These are phyloP conservation scores for Sialia sialis DNA, from an alignment of 2,113 vertebrate genomes.

Conservation along the genomic window DNA sequence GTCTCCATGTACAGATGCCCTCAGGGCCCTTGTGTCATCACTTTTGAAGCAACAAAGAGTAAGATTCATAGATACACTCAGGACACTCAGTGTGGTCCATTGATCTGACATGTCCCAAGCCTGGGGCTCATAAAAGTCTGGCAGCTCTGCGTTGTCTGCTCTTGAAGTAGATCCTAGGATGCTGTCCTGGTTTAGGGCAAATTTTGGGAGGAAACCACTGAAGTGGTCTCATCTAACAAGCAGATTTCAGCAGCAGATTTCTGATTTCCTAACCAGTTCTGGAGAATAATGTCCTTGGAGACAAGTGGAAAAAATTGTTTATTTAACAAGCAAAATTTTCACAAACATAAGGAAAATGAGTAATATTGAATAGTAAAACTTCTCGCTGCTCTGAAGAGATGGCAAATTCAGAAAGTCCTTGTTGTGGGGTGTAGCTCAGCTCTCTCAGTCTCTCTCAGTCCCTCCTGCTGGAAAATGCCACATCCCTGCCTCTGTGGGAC, in stretches of 20 bases:
- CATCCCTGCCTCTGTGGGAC: fast-evolving
- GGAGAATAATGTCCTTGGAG: background rate
- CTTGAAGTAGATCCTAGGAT: background rate
- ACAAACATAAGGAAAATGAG: background rate
- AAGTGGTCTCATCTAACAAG: background rate
- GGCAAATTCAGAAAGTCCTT: background rate
- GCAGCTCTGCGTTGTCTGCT: background rate
- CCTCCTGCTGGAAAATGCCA: background rate
- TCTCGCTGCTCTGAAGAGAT: background rate
- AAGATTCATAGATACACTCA: background rate
- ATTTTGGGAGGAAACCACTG: background rate
- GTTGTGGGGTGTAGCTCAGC: fast-evolving
- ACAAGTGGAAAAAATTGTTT: background rate
- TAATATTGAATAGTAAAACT: background rate
- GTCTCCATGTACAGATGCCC: background rate
- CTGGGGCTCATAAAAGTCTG: background rate
- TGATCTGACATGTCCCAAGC: background rate
- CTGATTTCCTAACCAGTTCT: fast-evolving
- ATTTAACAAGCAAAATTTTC: no score
- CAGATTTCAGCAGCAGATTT: background rate
- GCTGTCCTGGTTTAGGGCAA: background rate
- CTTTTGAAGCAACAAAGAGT: background rate
- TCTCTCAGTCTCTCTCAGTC: background rate
- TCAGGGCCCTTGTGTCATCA: background rate
- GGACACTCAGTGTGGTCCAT: background rate